These are phyloP conservation scores for Pedionomus torquatus DNA, from an alignment of 2,113 vertebrate species.

Conservation along the genomic window DNA sequence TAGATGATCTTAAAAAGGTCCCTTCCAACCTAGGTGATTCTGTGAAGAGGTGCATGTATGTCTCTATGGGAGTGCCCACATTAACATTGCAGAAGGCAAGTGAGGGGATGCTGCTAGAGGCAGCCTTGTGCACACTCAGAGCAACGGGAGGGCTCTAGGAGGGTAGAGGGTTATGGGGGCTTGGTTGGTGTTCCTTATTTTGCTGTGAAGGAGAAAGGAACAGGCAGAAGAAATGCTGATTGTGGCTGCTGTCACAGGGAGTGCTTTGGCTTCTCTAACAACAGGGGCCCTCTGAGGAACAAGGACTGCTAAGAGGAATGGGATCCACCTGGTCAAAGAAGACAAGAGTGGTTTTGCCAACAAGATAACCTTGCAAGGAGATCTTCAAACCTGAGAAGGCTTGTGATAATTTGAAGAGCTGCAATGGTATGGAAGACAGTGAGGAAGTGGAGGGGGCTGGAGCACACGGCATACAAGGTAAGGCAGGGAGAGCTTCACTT, in stretches of 20 bases:
- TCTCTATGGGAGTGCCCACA: not conserved
- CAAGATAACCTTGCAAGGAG: not conserved
- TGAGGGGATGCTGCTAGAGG: not conserved
- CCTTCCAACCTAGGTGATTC: too few species aligned
- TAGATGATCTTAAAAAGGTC: too few species aligned
- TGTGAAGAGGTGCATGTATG: not conserved
- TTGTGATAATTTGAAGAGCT: not conserved
- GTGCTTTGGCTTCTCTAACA: not conserved
- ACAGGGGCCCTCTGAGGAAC: not conserved
- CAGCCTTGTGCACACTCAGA: not conserved
- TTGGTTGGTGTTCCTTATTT: not conserved
- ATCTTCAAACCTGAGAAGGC: not conserved
- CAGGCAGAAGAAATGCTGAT: not conserved
- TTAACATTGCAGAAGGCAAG: not conserved
- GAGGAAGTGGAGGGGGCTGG: not conserved
- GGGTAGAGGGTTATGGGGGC: not conserved
- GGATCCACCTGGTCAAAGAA: not conserved
- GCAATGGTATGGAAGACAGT: not conserved
- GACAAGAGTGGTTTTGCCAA: not conserved
- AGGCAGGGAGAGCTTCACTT: not conserved
- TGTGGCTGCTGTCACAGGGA: not conserved
- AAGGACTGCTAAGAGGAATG: not conserved
- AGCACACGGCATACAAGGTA: not conserved
- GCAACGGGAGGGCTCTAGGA: not conserved
- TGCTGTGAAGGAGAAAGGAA: not conserved